Percentiles rank a stretch among this genome's conserved stretches.
phyloP scores from a whole-genome alignment of 2,797 vertebrate genomes.

The Poecilia velifera region DNA sequence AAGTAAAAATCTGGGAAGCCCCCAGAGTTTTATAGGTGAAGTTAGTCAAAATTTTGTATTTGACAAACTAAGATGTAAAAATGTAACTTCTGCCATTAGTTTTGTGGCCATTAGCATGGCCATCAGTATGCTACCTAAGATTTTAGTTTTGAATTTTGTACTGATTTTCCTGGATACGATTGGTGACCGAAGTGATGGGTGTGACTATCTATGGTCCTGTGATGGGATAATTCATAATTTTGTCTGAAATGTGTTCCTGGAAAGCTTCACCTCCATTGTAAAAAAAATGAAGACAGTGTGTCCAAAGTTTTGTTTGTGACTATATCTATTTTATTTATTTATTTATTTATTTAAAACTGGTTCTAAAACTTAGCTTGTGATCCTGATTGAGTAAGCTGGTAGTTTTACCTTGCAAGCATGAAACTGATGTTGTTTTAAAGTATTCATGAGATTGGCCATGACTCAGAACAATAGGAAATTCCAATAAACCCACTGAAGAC shows the following conservation, averaged over 20 bases:
- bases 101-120: not conserved
- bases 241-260: not conserved
- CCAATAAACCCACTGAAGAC: not conserved
- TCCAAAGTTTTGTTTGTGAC: not conserved
- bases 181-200: not conserved
- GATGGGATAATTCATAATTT: not conserved
- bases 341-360: no score
- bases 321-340: no score
- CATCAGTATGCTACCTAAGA: not conserved
- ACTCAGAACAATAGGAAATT: not conserved
- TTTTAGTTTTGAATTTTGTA: not conserved
- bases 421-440: not conserved
- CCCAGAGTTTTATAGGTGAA: no score
- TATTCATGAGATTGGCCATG: no score
- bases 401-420: not conserved
- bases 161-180: not conserved
- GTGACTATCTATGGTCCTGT: not conserved
- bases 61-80: not conserved
- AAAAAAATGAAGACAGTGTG: not conserved
- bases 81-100: not conserved
- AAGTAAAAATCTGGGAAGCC: no score
- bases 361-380: not conserved
- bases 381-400: not conserved
- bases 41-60: no score
- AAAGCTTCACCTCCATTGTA: not conserved